Percentiles rank a stretch among this genome's conserved stretches.
These are phyloP conservation scores for Ommatoiulus sabulosus DNA, from an alignment of 2,888 invertebrate genomes.

Conservation along the genomic window DNA sequence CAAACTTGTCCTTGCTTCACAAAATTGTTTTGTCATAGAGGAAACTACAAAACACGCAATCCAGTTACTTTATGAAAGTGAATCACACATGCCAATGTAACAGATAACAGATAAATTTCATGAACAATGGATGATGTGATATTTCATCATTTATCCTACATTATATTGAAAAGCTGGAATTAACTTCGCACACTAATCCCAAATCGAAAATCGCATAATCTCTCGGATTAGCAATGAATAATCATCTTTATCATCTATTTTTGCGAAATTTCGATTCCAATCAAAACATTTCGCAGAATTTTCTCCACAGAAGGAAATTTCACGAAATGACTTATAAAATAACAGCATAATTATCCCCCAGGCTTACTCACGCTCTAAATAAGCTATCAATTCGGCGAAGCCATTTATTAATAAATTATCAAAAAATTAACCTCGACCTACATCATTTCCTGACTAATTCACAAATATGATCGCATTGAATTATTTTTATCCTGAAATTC, in stretches of 20 bases:
- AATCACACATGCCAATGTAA: no score
- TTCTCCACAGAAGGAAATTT: not conserved
- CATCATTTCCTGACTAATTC: conserved; percentile 34
- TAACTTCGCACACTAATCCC: no score
- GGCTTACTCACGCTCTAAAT: conserved; percentile 18
- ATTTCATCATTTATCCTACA: not conserved
- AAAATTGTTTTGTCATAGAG: no score
- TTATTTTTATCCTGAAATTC: not conserved
- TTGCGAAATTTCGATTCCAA: not conserved
- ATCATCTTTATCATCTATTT: not conserved
- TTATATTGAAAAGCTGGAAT: no score
- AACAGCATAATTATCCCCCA: not conserved
- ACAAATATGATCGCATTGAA: not conserved
- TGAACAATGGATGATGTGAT: not conserved
- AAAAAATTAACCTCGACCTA: conserved; percentile 28
- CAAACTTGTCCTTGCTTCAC: no score
- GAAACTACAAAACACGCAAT: no score
- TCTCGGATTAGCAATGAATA: no score
- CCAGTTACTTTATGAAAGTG: no score
- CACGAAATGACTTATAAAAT: not conserved
- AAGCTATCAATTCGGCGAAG: not conserved
- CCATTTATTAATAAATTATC: conserved; percentile 1
- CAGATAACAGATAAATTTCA: no score
- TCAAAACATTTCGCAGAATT: not conserved
- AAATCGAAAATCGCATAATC: no score